Evolutionary conservation across 2,113 vertebrate species (phyloP), one percentile per base, ranked within the genome.

Genomic region (Pelobates fuscus): DNA sequence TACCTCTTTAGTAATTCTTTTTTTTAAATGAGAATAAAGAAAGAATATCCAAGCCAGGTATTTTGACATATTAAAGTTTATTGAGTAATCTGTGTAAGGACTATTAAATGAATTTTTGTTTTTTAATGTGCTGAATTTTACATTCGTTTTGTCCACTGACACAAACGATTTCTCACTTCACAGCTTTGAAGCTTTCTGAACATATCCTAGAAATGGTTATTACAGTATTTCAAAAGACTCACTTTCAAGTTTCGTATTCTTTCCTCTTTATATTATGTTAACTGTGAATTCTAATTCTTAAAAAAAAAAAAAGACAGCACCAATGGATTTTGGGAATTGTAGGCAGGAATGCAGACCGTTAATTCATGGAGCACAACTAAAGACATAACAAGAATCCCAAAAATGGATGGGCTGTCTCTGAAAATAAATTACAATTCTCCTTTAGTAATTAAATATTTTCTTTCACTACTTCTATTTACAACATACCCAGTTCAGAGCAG

Each of bases 31-130:
- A n/a, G n/a, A n/a, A n/a, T n/a, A n/a, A n/a, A n/a, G n/a, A n/a
- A n/a, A n/a, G n/a, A 37, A 37, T 6, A 37, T 6, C 5, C 5
- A 37, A 37, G 10, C 59, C 59, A 61, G 14, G 0, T 5, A 63
- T 4, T 52, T 37, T 67, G 80, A 84, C 83, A 86, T 87, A 86
- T 88, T 89, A 86, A 89, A 83, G 82, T 89, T 89, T 88, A 89
- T 89, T 89, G 84, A 87, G 84, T 88, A 86, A 87, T 82, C 79
- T 71, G 83, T 84, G 86, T 87, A 88, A 88, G 84, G 87, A 86
- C 83, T 87, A 84, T 91, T 81, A 90, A 91, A 91, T 83, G 85
- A 87, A 85, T 88, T 43, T 46, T 59, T 80, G 77, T 79, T 85
- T 82, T 88, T 87, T 85, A 84, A 62, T 30, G 71, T 58, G 46